Conservation (phyloP, 2,113 vertebrate genomes). For the Xenus cinereus region DNA sequence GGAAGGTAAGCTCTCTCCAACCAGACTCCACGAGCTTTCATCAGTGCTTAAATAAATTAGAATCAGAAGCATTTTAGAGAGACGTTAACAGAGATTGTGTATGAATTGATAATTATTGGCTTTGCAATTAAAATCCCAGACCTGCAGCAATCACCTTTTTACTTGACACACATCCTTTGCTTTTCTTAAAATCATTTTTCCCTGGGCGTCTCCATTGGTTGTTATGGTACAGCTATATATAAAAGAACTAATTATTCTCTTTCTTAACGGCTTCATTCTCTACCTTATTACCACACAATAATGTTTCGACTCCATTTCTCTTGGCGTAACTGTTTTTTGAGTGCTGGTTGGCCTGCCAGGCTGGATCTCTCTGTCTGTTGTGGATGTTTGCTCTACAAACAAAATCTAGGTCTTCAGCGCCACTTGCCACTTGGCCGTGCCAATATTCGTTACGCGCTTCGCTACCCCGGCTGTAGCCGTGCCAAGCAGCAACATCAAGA, state of each 20-base stretch:
- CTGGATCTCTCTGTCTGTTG: constrained; percentile 35
- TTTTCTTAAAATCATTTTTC: neutral
- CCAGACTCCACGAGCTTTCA: neutral
- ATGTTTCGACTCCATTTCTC: constrained; percentile 10
- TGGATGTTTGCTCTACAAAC: constrained; percentile 28
- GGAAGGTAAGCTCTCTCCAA: neutral
- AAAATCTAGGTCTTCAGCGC: constrained; percentile 58
- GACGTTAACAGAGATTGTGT: neutral
- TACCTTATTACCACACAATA: neutral
- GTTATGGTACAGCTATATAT: neutral
- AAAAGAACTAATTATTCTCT: neutral
- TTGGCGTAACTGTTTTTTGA: neutral
- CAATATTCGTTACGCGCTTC: constrained; percentile 55
- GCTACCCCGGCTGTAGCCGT: neutral
- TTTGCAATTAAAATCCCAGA: neutral
- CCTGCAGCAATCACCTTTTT: neutral
- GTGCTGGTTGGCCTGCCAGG: neutral
- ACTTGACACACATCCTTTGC: neutral
- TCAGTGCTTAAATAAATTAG: neutral
- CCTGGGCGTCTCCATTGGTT: neutral
- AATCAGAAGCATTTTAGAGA: neutral
- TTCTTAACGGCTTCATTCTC: neutral
- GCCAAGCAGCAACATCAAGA: constrained; percentile 38
- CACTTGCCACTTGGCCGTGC: constrained; percentile 59
- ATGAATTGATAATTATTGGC: neutral